Evolutionary conservation across 2,888 invertebrate species (phyloP).

Genomic region (Caenorhabditis imperialis): DNA sequence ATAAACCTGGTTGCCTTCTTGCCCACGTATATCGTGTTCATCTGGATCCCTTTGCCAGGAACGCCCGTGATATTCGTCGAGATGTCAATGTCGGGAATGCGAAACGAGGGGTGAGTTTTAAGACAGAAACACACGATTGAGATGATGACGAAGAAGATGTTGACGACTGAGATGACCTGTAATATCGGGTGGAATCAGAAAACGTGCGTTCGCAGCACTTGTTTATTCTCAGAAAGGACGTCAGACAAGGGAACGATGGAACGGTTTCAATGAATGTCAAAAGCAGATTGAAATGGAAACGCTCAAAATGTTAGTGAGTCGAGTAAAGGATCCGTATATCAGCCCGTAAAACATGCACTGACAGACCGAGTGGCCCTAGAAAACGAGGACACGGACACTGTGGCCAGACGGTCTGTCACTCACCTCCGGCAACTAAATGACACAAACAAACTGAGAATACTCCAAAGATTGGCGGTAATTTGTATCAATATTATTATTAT

Average conservation of each 20-base stretch:
- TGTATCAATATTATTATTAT: conserved; percentile 1
- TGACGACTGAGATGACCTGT: conserved; percentile 92
- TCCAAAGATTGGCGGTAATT: background rate
- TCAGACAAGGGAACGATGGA: conserved; percentile 6
- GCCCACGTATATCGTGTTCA: conserved; percentile 59
- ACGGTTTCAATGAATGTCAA: background rate
- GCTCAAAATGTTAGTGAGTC: conserved; percentile 12
- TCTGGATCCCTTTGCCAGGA: conserved; percentile 15
- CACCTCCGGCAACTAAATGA: conserved; percentile 35
- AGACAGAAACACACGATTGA: conserved; percentile 94
- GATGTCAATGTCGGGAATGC: conserved; percentile 83
- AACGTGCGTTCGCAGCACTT: too few relatives aligned
- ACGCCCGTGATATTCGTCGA: conserved; percentile 24
- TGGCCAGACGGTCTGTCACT: background rate
- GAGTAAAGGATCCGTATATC: background rate
- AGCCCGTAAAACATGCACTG: conserved; percentile 18
- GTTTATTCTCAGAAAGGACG: too few relatives aligned
- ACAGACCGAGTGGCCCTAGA: conserved; percentile 17
- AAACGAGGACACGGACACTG: conserved; percentile 31
- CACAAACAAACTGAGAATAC: conserved; percentile 21
- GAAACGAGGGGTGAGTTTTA: conserved; percentile 96
- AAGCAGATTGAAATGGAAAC: conserved; percentile 9
- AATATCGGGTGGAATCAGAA: conserved; percentile 11
- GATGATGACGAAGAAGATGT: conserved; percentile 94
- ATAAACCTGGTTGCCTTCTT: conserved; percentile 60